Evolutionary conservation across 2,888 invertebrate genomes (phyloP).

Genomic region (Idaea biselata): DNA sequence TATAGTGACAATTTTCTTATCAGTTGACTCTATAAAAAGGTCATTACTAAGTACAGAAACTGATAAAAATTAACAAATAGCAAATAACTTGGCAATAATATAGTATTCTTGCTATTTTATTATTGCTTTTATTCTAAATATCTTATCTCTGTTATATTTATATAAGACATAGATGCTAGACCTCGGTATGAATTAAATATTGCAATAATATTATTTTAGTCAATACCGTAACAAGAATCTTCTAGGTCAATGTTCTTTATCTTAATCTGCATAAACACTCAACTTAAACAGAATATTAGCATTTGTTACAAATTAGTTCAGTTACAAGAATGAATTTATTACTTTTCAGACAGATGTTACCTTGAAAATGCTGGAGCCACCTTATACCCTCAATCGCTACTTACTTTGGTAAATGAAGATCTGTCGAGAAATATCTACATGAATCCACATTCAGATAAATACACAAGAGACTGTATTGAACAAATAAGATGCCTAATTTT

Average conservation of each 20-base stretch:
- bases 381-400: slow-evolving; percentile 88
- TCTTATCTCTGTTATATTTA: background rate
- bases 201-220: too few species aligned
- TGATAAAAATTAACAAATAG: background rate
- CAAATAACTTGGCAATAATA: background rate
- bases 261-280: too few species aligned
- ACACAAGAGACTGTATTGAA: slow-evolving; percentile 91
- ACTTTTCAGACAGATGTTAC: slow-evolving; percentile 85
- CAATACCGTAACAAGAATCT: too few species aligned
- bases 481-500: slow-evolving; percentile 91
- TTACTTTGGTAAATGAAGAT: slow-evolving; percentile 83
- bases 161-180: background rate
- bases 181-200: too few species aligned
- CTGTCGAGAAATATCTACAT: slow-evolving; percentile 88
- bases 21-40: background rate
- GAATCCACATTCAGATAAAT: slow-evolving; percentile 94
- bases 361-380: slow-evolving; percentile 95
- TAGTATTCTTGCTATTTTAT: background rate
- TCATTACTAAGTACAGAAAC: background rate
- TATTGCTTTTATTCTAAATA: background rate
- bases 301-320: background rate
- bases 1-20: background rate
- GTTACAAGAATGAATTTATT: slow-evolving; percentile 14
- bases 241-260: too few species aligned
- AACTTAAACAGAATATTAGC: too few species aligned